Evolutionary conservation across 1,140 invertebrate genomes (phyloP).

Genomic region (Nylanderia fulva): DNA sequence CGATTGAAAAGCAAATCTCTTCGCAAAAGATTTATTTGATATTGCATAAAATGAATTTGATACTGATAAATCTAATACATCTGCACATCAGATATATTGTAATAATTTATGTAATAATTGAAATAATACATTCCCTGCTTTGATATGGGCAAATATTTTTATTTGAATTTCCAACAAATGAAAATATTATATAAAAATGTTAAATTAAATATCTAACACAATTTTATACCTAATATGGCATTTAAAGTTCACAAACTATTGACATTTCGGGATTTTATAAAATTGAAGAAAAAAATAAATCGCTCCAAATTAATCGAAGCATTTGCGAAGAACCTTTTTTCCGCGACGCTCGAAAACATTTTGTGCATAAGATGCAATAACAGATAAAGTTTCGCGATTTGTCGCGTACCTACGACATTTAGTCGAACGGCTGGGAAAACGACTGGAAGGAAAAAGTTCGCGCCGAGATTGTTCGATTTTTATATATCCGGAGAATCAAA

Average conservation of each 20-base stretch:
- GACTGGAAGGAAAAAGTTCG: conserved; percentile 26
- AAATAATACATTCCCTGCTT: not conserved
- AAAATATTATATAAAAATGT: not conserved
- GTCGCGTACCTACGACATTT: not conserved
- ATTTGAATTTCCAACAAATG: not conserved
- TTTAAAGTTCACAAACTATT: not conserved
- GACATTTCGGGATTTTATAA: not conserved
- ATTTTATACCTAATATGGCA: not conserved
- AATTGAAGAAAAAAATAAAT: not conserved
- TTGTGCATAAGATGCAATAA: conserved; percentile 3
- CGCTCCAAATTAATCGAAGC: not conserved
- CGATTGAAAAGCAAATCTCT: not conserved
- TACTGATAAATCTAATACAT: not conserved
- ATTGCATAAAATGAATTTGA: not conserved
- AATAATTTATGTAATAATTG: not conserved
- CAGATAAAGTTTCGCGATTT: conserved; percentile 36
- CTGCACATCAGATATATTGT: not conserved
- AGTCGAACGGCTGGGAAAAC: not conserved
- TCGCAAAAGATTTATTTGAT: not conserved
- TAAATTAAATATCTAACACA: not conserved
- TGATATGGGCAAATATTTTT: not conserved
- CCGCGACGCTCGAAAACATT: not conserved
- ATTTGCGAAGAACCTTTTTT: not conserved
- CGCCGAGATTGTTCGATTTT: conserved; percentile 20
- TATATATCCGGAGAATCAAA: conserved; percentile 33